A percentile compares a stretch with the other conserved stretches of the same genome.
Conservation (phyloP, 2,888 invertebrate genomes). For the Cantharis rustica region DNA sequence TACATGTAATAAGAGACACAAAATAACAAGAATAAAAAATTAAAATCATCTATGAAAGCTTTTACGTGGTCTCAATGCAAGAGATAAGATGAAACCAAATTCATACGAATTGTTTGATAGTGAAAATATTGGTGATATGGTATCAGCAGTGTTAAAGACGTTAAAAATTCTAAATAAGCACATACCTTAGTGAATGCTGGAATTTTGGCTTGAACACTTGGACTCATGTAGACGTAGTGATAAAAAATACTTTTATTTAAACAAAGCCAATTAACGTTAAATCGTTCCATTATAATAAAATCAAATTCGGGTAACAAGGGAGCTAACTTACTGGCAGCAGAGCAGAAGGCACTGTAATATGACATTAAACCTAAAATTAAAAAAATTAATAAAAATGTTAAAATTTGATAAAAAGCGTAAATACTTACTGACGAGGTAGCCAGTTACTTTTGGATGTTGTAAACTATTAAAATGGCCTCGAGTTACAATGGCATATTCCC, state of each 20-base stretch:
- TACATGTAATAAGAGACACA: background rate
- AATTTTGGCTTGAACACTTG: slow-evolving; percentile 45
- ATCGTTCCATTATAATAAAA: slow-evolving; percentile 63
- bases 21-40: too few species aligned
- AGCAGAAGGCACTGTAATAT: slow-evolving; percentile 66
- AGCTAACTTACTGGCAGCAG: slow-evolving; percentile 63
- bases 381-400: slow-evolving; percentile 29
- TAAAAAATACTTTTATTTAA: slow-evolving; percentile 70
- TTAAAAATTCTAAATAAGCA: background rate
- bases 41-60: too few species aligned
- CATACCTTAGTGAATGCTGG: slow-evolving; percentile 44
- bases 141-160: background rate
- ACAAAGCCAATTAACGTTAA: slow-evolving; percentile 69
- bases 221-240: slow-evolving; percentile 49
- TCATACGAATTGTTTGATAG: background rate
- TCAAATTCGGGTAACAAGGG: slow-evolving; percentile 65
- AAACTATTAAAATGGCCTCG: slow-evolving; percentile 55
- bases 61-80: background rate
- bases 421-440: slow-evolving; percentile 40
- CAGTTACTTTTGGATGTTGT: slow-evolving; percentile 25
- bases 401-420: background rate
- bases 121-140: background rate
- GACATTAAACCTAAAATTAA: slow-evolving; percentile 61
- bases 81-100: background rate
- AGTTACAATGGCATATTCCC: slow-evolving; percentile 68